phyloP scores from a whole-genome alignment of 2,797 vertebrate genomes.

The Muraenolepis orangiensis region DNA sequence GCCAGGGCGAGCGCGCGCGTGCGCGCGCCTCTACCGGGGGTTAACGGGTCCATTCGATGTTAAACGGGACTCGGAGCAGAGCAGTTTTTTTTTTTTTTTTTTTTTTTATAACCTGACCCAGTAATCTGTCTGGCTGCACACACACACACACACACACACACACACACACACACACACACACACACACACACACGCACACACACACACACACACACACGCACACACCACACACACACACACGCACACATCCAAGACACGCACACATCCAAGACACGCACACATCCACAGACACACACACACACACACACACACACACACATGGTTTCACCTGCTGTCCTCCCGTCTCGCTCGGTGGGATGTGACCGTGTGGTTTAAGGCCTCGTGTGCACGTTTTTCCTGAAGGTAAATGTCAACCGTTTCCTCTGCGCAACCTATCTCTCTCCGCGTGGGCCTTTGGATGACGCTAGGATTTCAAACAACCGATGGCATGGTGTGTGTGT shows the following conservation, averaged over 20 bases:
- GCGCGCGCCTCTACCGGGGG: constrained; percentile 58
- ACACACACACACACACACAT: background rate
- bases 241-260: too few species aligned
- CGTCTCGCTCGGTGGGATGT: constrained; percentile 6
- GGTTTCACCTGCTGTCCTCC: background rate
- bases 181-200: too few species aligned
- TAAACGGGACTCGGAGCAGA: constrained; percentile 53
- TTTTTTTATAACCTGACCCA: constrained; percentile 59
- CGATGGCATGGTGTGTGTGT: background rate
- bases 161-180: too few species aligned
- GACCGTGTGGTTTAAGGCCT: constrained; percentile 56
- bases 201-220: background rate
- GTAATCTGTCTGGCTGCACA: constrained; percentile 31
- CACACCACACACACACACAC: background rate
- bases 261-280: too few species aligned
- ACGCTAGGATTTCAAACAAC: constrained; percentile 54
- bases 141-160: too few species aligned
- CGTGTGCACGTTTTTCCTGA: constrained; percentile 63
- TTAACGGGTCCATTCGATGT: constrained; percentile 68
- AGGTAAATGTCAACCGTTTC: constrained; percentile 58
- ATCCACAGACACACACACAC: background rate
- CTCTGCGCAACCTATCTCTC: constrained; percentile 60
- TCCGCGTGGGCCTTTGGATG: constrained; percentile 50
- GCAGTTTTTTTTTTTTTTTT: constrained; percentile 25
- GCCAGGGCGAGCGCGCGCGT: constrained; percentile 45